These are phyloP conservation scores for Apamea sordens DNA, from an alignment of 2,888 invertebrate genomes.

Conservation along the genomic window DNA sequence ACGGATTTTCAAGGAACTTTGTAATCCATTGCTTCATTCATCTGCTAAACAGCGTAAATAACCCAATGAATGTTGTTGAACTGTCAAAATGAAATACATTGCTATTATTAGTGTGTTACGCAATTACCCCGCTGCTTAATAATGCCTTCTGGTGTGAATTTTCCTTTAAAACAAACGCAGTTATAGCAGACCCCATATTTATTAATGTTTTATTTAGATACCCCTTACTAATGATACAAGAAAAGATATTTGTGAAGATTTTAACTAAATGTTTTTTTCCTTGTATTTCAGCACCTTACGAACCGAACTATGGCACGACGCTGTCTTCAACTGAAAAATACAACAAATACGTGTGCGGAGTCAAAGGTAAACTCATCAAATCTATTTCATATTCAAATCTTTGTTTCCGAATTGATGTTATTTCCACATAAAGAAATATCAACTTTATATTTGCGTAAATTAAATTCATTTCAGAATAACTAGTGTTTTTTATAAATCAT, in stretches of 20 bases:
- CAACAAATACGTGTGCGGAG: constrained; percentile 97
- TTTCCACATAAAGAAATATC: neutral
- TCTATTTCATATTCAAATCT: neutral
- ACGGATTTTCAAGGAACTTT: neutral
- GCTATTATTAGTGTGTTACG: neutral
- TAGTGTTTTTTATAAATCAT: neutral
- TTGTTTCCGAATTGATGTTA: neutral
- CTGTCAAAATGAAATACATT: neutral
- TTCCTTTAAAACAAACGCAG: neutral
- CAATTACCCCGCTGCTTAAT: neutral
- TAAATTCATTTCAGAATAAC: neutral
- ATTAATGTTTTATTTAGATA: constrained; percentile 10
- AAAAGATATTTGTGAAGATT: neutral
- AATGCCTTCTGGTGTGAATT: constrained; percentile 1
- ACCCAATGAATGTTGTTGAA: neutral
- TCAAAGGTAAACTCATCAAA: constrained; percentile 91
- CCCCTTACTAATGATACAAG: constrained; percentile 9
- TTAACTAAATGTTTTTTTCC: neutral
- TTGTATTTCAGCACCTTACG: constrained; percentile 80
- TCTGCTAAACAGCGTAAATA: neutral
- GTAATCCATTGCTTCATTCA: neutral
- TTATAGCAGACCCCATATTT: neutral
- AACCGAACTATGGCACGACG: constrained; percentile 90
- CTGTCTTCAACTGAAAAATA: constrained; percentile 93
- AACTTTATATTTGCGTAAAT: neutral